Conservation (phyloP, 2,888 invertebrate species). For the Pyrrhia umbra region DNA sequence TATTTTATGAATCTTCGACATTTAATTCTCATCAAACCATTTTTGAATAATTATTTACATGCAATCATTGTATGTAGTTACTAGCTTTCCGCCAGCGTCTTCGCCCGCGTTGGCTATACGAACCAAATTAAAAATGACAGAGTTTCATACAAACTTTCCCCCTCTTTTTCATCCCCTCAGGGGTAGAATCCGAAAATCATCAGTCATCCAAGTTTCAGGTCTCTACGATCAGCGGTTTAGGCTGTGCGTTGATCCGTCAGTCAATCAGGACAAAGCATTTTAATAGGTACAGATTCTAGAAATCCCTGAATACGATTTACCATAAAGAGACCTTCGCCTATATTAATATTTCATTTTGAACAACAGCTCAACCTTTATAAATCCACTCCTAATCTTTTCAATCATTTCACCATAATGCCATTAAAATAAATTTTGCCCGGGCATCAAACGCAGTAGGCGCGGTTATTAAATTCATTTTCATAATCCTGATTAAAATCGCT, state of each 20-base stretch:
- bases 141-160: too few species aligned
- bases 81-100: too few species aligned
- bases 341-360: slow-evolving; percentile 23
- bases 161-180: too few species aligned
- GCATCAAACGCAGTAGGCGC: slow-evolving; percentile 19
- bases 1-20: not conserved
- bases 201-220: too few species aligned
- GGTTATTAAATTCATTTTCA: slow-evolving; percentile 53
- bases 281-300: too few species aligned
- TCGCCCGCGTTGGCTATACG: too few species aligned
- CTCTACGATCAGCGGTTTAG: too few species aligned
- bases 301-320: not conserved
- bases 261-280: too few species aligned
- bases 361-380: slow-evolving; percentile 3
- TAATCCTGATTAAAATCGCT: slow-evolving; percentile 56
- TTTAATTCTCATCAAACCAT: not conserved
- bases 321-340: not conserved
- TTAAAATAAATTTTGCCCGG: slow-evolving; percentile 36
- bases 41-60: not conserved
- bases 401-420: slow-evolving; percentile 25
- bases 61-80: too few species aligned
- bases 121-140: too few species aligned
- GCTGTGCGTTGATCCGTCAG: not conserved
- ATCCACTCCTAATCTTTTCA: slow-evolving; percentile 31
- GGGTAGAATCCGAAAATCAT: too few species aligned